Evolutionary conservation across 2,888 invertebrate genomes (phyloP).

Genomic region (Myathropa florea): DNA sequence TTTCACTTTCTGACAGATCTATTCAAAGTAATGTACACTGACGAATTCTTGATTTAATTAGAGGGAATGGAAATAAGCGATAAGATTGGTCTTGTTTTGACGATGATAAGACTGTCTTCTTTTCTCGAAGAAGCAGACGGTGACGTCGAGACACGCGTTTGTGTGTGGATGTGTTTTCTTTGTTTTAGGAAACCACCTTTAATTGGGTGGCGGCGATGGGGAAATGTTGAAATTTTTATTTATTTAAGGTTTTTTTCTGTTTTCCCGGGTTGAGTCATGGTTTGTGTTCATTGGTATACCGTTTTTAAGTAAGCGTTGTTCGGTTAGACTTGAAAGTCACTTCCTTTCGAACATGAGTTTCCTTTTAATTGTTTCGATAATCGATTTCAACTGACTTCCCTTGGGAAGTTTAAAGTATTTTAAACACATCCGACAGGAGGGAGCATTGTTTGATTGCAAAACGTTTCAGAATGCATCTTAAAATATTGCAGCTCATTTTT

Average conservation of each 20-base stretch:
- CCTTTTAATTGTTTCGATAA: slow-evolving; percentile 5
- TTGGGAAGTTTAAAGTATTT: background rate
- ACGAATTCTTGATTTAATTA: slow-evolving; percentile 19
- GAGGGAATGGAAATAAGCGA: background rate
- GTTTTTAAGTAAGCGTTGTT: background rate
- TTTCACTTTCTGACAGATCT: background rate
- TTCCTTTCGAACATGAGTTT: background rate
- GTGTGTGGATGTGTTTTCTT: background rate
- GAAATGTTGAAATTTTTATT: background rate
- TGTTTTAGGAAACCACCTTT: background rate
- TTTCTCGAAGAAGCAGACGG: background rate
- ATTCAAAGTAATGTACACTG: background rate
- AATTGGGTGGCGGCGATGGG: background rate
- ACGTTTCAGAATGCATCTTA: too few species aligned
- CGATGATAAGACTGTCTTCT: slow-evolving; percentile 10
- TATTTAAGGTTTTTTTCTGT: background rate
- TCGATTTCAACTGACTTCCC: background rate
- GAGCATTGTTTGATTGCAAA: too few species aligned
- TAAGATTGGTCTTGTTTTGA: slow-evolving; percentile 18
- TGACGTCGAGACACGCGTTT: slow-evolving; percentile 28
- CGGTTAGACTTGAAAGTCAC: background rate
- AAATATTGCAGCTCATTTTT: background rate
- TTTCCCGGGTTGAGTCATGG: background rate
- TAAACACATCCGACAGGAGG: too few species aligned
- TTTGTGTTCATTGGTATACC: background rate